Evolutionary conservation across 2,888 invertebrate genomes (phyloP), one percentile per base, ranked within the genome.

Genomic region (Eupithecia subumbrata): DNA sequence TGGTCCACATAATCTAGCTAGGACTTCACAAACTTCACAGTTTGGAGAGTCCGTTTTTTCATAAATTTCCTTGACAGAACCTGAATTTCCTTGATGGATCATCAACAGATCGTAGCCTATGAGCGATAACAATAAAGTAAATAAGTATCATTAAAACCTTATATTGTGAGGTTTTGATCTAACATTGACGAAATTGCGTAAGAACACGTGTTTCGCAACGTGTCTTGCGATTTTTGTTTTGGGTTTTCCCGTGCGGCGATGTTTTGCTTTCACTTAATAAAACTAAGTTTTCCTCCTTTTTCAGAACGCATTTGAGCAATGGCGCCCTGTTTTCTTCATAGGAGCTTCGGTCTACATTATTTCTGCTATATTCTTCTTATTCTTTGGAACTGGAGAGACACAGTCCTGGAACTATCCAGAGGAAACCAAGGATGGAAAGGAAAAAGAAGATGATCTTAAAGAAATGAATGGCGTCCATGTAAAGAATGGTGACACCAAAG

Each of bases 271-370:
- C 72, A 72, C 72, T 71, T 60, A 14, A 14, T 73, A 43, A 25
- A 71, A 34, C n/a, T 56, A 63, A 43, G 16, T 67, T 70, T 73
- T 69, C 74, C 76, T 67, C 73, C 69, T 40, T 12, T 72, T 75
- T 74, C 89, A 97, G 97, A 97, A 97, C 83, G 96, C 96, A 64
- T 95, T 97, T 78, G 95, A 96, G 68, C 96, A 97, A 85, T 97
- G 97, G 97, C 96, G 97, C 72, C 95, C 95, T 70, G 96, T 97
- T 76, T 97, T 97, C 87, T 96, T 96, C 88, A 95, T 97, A 69
- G 97, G 97, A 5, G 96, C 97, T 1, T 94, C 95, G 11, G 97
- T 96, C 11, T 97, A 97, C 82, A 95, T 96, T 18, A 92, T 96
- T 12, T 96, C 97, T 0, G 97, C 97, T 0, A 74, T 97, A 56